Percentiles rank a stretch among this genome's conserved stretches.
These are phyloP conservation scores for Drosophila lacicola DNA, from an alignment of 2,888 invertebrate species.

Conservation along the genomic window DNA sequence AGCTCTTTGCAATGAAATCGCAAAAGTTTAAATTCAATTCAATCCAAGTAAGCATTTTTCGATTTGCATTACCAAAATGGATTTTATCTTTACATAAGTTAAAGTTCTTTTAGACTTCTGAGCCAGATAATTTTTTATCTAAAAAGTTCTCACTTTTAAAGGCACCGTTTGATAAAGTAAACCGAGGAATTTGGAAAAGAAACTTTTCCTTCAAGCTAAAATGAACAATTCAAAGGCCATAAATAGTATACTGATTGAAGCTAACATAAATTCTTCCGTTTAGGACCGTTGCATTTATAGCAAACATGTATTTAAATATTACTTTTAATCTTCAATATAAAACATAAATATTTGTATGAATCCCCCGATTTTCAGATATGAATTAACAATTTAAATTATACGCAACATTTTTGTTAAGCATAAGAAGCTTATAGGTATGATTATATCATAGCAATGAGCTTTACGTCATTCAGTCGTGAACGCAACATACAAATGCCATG, in stretches of 20 bases:
- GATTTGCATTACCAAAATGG: conserved; percentile 44
- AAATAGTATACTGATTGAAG: too few relatives aligned
- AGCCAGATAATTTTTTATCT: neutral
- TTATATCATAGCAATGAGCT: conserved; percentile 6
- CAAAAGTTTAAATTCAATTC: conserved; percentile 73
- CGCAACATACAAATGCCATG: too few relatives aligned
- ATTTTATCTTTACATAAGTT: conserved; percentile 8
- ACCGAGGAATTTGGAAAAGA: too few relatives aligned
- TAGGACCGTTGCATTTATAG: too few relatives aligned
- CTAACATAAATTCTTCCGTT: too few relatives aligned
- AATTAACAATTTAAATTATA: neutral
- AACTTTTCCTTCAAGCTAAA: neutral
- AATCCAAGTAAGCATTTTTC: conserved; percentile 33
- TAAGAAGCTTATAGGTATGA: neutral
- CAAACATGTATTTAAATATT: too few relatives aligned
- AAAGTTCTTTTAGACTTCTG: neutral
- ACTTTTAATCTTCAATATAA: too few relatives aligned
- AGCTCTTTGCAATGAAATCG: conserved; percentile 62
- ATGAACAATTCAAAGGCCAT: neutral
- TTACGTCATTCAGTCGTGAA: neutral
- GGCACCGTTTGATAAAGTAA: neutral
- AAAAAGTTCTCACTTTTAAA: neutral
- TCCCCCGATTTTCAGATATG: neutral
- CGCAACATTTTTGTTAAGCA: neutral
- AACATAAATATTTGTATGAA: too few relatives aligned